Conservation (phyloP, 2,113 vertebrate genomes). For the Setophaga coronata region DNA sequence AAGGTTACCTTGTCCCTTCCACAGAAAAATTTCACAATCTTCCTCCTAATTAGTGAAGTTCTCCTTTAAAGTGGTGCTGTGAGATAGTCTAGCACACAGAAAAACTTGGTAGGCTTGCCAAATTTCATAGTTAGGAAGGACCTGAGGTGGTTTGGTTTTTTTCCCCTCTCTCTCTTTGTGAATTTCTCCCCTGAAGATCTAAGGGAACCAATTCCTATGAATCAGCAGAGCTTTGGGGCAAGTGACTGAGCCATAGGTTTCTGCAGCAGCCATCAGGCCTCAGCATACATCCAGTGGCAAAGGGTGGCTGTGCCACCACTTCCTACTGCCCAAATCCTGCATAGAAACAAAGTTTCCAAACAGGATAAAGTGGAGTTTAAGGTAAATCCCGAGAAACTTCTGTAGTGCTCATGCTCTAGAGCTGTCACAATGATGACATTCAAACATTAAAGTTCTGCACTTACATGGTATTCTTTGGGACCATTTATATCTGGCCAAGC, state of each 20-base stretch:
- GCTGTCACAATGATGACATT: not conserved
- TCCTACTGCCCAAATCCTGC: not conserved
- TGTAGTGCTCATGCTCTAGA: not conserved
- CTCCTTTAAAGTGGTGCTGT: not conserved
- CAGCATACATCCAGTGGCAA: no score
- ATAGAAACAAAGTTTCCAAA: not conserved
- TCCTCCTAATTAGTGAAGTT: not conserved
- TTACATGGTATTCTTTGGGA: not conserved
- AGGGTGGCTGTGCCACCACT: not conserved
- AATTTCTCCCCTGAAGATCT: not conserved
- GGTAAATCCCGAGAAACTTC: not conserved
- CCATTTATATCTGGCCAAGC: not conserved
- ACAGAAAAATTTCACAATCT: not conserved
- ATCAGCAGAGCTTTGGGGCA: not conserved
- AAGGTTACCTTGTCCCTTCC: not conserved
- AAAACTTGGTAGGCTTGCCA: not conserved
- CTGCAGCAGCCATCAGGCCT: not conserved
- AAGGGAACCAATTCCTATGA: not conserved
- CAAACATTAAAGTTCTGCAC: not conserved
- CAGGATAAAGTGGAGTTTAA: not conserved
- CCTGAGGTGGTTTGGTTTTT: fast-evolving
- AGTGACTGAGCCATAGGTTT: not conserved
- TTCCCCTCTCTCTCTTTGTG: not conserved
- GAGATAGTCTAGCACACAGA: not conserved
- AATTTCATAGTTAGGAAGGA: not conserved